Evolutionary conservation across 2,113 vertebrate species (phyloP).

Genomic region (Neodon shergylaensis): DNA sequence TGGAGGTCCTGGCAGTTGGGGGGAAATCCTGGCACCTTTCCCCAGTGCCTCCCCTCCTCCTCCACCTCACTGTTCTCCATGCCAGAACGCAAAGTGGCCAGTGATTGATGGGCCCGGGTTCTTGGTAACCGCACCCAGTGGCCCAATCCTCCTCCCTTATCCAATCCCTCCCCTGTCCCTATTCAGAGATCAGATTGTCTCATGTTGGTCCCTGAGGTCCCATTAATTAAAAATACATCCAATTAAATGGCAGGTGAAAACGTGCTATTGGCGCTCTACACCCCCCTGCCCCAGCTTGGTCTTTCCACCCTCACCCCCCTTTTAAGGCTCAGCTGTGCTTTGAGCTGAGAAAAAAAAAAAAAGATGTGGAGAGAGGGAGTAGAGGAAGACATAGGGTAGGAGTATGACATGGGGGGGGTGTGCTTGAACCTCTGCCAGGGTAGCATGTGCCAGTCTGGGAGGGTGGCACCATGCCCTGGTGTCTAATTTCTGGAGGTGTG

Average conservation of each 20-base stretch:
- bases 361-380: constrained; percentile 19
- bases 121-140: constrained; percentile 88
- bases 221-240: constrained; percentile 94
- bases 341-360: constrained; percentile 76
- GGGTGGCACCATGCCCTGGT: constrained; percentile 80
- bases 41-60: constrained; percentile 61
- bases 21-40: constrained; percentile 65
- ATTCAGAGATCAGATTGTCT: constrained; percentile 90
- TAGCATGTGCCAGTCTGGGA: constrained; percentile 83
- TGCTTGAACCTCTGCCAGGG: constrained; percentile 85
- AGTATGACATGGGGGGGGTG: constrained; percentile 50
- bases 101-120: constrained; percentile 89
- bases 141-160: constrained; percentile 88
- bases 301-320: constrained; percentile 24
- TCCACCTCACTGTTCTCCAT: constrained; percentile 72
- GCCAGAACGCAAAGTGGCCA: constrained; percentile 87
- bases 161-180: constrained; percentile 91
- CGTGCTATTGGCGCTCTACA: constrained; percentile 82
- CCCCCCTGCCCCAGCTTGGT: constrained; percentile 77
- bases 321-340: constrained; percentile 87
- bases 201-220: constrained; percentile 88
- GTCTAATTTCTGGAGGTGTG: constrained; percentile 82
- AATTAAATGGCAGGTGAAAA: constrained; percentile 93
- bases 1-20: constrained; percentile 58
- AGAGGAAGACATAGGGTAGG: constrained; percentile 72